Evolutionary conservation across 1,140 invertebrate genomes (phyloP), one percentile per base, ranked within the genome.

Genomic region (Himalopsyche phryganea): DNA sequence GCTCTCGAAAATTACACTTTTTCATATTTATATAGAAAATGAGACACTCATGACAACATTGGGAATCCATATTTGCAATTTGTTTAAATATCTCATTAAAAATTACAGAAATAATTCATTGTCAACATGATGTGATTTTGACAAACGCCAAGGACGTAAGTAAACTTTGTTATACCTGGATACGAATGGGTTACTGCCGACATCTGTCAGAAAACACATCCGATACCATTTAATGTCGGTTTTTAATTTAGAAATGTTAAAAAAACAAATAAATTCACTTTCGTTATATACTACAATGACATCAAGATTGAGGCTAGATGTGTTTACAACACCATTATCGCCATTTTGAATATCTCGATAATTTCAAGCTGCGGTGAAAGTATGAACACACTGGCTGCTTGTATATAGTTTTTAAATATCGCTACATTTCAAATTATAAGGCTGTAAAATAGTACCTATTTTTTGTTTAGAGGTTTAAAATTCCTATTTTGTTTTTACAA

Each of bases 181-280:
- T 74, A 74, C 71, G 68, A 75, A 69, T 73, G 73, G 69, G 74
- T 73, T 73, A 77, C 70, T 70, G 74, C 69, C 74, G 74, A 76
- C 74, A 76, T 76, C 73, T 69, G 74, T 73, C 71, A 75, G 68
- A 68, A 57, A 57, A 57, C 47, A 50, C 47, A 40, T 50, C 32
- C 46, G 47, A 50, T 50, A 38, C 23, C 47, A 57, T 57, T 57
- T 42, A 50, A 57, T 42, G 0, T 14, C 35, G 18, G 47, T 49
- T 48, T 9, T 38, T 11, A 57, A 14, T 50, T 9, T 48, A 38
- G 1, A 42, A n/a, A 40, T 48, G 19, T 17, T 40, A 19, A 40
- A 54, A 48, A 56, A 47, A 56, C 35, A 32, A 40, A 9, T 17
- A 19, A 38, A 50, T 48, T 42, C 47, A 57, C 42, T 45, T 45